Evolutionary conservation across 2,113 vertebrate genomes (phyloP), one percentile per base, ranked within the genome.

Genomic region (Sceloporus tristichus): DNA sequence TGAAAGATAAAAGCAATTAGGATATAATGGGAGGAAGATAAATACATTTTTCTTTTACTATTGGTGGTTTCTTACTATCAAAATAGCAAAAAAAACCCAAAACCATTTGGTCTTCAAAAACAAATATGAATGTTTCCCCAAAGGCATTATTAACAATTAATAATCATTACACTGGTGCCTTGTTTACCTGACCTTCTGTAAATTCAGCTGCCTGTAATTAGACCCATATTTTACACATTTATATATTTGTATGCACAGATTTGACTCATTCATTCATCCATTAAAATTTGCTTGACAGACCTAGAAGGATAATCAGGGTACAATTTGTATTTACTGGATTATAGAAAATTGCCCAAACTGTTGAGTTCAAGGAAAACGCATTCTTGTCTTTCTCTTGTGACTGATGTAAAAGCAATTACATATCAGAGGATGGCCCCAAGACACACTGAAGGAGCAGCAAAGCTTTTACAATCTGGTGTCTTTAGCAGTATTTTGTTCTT

Each of bases 121-220:
- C 92, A 96, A 96, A 94, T 88, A 90, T 94, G 94, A 94, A 96
- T 96, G 91, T 95, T 96, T 97, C 94, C 93, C 94, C 95, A 97
- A 97, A 97, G 96, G 97, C 97, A 96, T 97, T 97, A 98, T 98
- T 98, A 98, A 97, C 97, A 97, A 97, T 98, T 98, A 98, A 97
- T 97, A 97, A 97, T 97, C 97, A 97, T 97, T 97, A 97, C 95
- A 97, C 91, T 95, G 94, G 95, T 96, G 96, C 93, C 96, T 97
- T 98, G 97, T 98, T 98, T 98, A 97, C 96, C 96, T 97, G 97
- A 97, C 97, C 97, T 96, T 93, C 95, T 96, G 94, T 96, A 97
- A 97, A 97, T 97, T 97, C 95, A 97, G 95, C 95, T 97, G 96
- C 97, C 96, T 96, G 95, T 97, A 98, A 98, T 97, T 97, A 98